phyloP scores from a whole-genome alignment of 1,140 invertebrate genomes.

The Drosophila sulfurigaster region DNA sequence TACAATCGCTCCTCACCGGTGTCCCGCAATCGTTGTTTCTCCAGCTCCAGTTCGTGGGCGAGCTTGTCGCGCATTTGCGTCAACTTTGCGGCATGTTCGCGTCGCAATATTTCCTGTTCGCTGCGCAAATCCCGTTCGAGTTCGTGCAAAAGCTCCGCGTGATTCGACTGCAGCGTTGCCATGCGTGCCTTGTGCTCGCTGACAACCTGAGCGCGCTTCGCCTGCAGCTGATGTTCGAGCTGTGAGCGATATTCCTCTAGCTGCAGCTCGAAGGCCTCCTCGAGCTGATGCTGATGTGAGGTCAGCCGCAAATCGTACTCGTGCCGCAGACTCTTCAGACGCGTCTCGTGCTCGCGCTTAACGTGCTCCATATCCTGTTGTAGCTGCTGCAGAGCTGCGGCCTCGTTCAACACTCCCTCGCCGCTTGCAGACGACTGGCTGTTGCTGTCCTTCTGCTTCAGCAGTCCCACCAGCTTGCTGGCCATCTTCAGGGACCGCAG shows the following conservation, averaged over 20 bases:
- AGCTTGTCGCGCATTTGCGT: conserved; percentile 87
- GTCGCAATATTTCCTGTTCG: conserved; percentile 87
- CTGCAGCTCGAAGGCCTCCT: conserved; percentile 85
- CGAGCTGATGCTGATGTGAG: conserved; percentile 86
- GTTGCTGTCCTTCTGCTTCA: conserved; percentile 51
- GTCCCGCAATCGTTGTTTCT: conserved; percentile 84
- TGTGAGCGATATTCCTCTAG: conserved; percentile 67
- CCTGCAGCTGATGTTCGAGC: conserved; percentile 85
- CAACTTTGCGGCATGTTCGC: conserved; percentile 88
- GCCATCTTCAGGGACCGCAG: conserved; percentile 61
- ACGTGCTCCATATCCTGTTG: conserved; percentile 77
- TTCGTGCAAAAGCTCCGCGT: conserved; percentile 86
- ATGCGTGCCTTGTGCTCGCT: conserved; percentile 85
- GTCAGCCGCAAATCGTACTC: conserved; percentile 86
- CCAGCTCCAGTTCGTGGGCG: conserved; percentile 87
- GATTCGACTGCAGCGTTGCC: conserved; percentile 86
- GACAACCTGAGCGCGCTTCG: conserved; percentile 85
- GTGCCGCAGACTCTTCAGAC: conserved; percentile 85
- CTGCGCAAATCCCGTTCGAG: conserved; percentile 87
- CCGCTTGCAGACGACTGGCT: not conserved
- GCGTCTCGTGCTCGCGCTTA: conserved; percentile 84
- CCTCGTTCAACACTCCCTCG: conserved; percentile 22
- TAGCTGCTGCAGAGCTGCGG: conserved; percentile 52
- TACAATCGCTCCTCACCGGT: conserved; percentile 86
- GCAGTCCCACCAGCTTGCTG: conserved; percentile 63